Evolutionary conservation across 2,797 vertebrate species (phyloP).

Genomic region (Pampus argenteus): DNA sequence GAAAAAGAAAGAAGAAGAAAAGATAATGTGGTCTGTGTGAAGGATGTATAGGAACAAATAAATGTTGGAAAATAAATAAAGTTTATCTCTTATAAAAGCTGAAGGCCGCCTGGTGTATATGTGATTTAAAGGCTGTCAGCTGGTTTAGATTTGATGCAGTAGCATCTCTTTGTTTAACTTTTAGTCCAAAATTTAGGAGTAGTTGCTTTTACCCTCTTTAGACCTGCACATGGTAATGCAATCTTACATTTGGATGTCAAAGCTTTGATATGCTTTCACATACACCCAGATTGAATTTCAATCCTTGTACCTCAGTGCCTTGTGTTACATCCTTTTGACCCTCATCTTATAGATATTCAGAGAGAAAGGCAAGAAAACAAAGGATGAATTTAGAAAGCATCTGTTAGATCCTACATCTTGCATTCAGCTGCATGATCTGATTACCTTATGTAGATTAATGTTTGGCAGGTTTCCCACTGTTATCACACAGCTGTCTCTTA

Average conservation of each 20-base stretch:
- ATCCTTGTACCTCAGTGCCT: constrained; percentile 5
- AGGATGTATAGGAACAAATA: constrained; percentile 92
- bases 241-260: constrained; percentile 29
- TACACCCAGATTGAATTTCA: constrained; percentile 31
- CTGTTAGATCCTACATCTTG: constrained; percentile 85
- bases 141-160: not conserved
- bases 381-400: constrained; percentile 37
- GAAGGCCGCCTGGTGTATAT: constrained; percentile 89
- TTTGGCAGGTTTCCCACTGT: constrained; percentile 57
- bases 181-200: too few species aligned
- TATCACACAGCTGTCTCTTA: constrained; percentile 5
- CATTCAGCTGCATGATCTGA: constrained; percentile 65
- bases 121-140: constrained; percentile 59
- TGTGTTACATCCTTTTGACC: constrained; percentile 50
- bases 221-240: not conserved
- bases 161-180: not conserved
- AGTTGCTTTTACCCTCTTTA: constrained; percentile 7
- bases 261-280: constrained; percentile 39
- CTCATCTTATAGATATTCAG: constrained; percentile 45
- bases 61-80: constrained; percentile 93
- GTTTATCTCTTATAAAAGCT: constrained; percentile 89
- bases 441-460: constrained; percentile 61
- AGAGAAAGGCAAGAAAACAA: constrained; percentile 39
- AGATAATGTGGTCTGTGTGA: constrained; percentile 88
- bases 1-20: constrained; percentile 10